A percentile compares a stretch with the other conserved stretches of the same genome.
Conservation (phyloP, 2,888 invertebrate species). For the Pristionchus arcanus region DNA sequence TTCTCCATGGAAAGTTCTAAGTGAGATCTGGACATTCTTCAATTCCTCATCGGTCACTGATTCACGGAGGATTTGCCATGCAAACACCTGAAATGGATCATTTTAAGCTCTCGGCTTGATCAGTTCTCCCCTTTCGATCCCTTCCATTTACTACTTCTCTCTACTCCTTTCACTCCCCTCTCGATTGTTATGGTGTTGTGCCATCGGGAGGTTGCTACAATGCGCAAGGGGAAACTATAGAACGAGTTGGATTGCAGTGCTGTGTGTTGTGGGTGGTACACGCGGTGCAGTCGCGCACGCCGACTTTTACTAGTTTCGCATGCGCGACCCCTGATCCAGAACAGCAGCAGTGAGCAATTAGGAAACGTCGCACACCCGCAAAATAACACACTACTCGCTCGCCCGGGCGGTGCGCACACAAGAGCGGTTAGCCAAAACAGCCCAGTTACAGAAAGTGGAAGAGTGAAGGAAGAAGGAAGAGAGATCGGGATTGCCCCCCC, state of each 20-base stretch:
- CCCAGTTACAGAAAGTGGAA: constrained; percentile 23
- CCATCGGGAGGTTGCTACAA: constrained; percentile 43
- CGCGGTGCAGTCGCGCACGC: neutral
- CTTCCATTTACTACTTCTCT: neutral
- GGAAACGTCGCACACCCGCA: constrained; percentile 31
- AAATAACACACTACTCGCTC: neutral
- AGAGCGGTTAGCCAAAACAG: constrained; percentile 37
- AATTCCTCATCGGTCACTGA: constrained; percentile 78
- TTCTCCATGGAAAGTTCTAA: constrained; percentile 78
- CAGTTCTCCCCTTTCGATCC: neutral
- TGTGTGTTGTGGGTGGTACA: neutral
- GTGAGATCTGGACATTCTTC: constrained; percentile 76
- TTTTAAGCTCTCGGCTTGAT: neutral
- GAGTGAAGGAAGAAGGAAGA: constrained; percentile 42
- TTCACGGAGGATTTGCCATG: constrained; percentile 79
- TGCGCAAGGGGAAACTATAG: constrained; percentile 38
- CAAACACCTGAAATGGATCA: constrained; percentile 74
- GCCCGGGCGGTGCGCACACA: constrained; percentile 47
- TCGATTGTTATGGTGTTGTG: constrained; percentile 43
- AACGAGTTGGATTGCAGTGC: constrained; percentile 42
- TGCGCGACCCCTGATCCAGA: neutral
- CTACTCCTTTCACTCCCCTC: neutral
- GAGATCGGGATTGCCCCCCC: neutral
- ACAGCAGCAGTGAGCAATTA: constrained; percentile 15
- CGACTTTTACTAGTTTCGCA: constrained; percentile 11